These are phyloP conservation scores for Petrophora chlorosata DNA, from an alignment of 2,888 invertebrate species.

Conservation along the genomic window DNA sequence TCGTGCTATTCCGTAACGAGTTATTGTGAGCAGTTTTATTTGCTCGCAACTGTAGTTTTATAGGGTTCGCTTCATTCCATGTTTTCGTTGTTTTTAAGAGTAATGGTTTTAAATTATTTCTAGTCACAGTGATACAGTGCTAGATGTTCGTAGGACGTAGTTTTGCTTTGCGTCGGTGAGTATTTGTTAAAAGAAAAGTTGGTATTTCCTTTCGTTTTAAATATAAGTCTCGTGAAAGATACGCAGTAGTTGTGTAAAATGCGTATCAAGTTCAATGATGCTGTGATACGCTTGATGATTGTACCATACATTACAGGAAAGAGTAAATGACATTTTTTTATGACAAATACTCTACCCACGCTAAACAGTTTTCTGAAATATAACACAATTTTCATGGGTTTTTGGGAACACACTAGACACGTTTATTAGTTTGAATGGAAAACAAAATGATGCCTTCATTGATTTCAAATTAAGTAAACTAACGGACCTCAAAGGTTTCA, in stretches of 20 bases:
- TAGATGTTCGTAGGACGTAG: slow-evolving; percentile 43
- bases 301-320: not conserved
- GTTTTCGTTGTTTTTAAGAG: slow-evolving; percentile 38
- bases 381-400: slow-evolving; percentile 40
- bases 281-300: not conserved
- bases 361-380: slow-evolving; percentile 14
- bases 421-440: slow-evolving; percentile 31
- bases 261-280: not conserved
- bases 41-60: slow-evolving; percentile 46
- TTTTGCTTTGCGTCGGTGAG: slow-evolving; percentile 12
- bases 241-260: no score
- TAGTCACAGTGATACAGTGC: slow-evolving; percentile 76
- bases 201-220: not conserved
- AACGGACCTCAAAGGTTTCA: slow-evolving; percentile 43
- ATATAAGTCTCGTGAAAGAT: not conserved
- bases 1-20: slow-evolving; percentile 17
- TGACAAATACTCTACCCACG: slow-evolving; percentile 20
- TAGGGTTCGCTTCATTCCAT: slow-evolving; percentile 49
- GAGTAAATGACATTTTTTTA: not conserved
- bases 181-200: slow-evolving; percentile 21
- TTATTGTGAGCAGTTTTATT: slow-evolving; percentile 42
- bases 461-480: slow-evolving; percentile 31
- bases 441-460: slow-evolving; percentile 28
- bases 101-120: slow-evolving; percentile 50
- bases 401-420: slow-evolving; percentile 44